phyloP scores from a whole-genome alignment of 23 tunicate species.

The Aplidium turbinatum region DNA sequence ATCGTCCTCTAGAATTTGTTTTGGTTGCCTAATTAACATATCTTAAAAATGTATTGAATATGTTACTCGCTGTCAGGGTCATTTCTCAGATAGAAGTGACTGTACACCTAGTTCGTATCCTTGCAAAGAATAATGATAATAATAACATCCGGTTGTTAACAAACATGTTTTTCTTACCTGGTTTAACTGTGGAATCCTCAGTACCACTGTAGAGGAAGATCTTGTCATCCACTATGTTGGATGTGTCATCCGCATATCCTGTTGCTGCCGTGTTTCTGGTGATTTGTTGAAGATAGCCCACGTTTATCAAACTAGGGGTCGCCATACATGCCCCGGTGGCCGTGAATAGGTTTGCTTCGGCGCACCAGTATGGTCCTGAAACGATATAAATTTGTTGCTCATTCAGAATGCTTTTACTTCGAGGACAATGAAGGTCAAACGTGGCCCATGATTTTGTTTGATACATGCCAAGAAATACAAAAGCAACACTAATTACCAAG shows the following conservation, averaged over 20 bases:
- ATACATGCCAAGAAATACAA: background rate
- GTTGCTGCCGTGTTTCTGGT: constrained; percentile 28
- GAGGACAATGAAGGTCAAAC: too few species aligned
- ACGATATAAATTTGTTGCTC: background rate
- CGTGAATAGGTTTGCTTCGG: constrained; percentile 39
- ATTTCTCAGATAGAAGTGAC: too few species aligned
- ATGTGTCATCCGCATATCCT: constrained; percentile 25
- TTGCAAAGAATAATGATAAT: too few species aligned
- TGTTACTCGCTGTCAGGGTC: too few species aligned
- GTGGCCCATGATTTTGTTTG: too few species aligned
- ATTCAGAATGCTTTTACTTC: background rate
- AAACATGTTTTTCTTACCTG: constrained; percentile 55
- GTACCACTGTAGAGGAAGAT: constrained; percentile 70
- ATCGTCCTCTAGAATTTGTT: too few species aligned
- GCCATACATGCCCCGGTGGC: constrained; percentile 79
- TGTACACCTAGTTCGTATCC: too few species aligned
- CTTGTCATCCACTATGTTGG: constrained; percentile 35
- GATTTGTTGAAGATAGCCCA: constrained; percentile 13
- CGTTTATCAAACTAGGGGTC: constrained; percentile 54
- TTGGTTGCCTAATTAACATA: too few species aligned
- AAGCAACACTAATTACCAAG: too few species aligned
- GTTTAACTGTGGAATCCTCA: constrained; percentile 44
- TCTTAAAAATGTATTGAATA: too few species aligned
- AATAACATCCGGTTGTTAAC: too few species aligned
- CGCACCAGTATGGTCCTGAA: constrained; percentile 83